Percentiles rank a stretch among this genome's conserved stretches.
phyloP scores from a whole-genome alignment of 2,797 vertebrate genomes.

The Sebastes iracundus region DNA sequence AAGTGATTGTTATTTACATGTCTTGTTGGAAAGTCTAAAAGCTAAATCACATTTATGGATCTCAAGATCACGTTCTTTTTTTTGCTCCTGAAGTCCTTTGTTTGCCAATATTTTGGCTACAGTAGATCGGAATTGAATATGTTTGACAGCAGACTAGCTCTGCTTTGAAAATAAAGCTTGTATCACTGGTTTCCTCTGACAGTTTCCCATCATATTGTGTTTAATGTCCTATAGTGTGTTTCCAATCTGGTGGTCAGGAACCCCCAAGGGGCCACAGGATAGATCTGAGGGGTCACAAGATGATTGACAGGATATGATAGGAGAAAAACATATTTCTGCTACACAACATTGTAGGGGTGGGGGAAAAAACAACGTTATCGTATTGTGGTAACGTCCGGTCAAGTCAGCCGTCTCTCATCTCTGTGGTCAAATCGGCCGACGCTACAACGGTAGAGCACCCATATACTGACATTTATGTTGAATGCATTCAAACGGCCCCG shows the following conservation, averaged over 20 bases:
- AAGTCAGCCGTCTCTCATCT: no score
- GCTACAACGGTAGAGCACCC: no score
- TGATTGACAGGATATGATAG: not conserved
- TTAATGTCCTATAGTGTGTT: not conserved
- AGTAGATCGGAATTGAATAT: not conserved
- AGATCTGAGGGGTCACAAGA: not conserved
- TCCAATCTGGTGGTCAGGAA: not conserved
- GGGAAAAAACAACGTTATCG: no score
- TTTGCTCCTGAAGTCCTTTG: not conserved
- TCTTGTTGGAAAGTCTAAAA: slow-evolving; percentile 25
- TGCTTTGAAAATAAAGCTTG: not conserved
- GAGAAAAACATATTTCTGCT: not conserved
- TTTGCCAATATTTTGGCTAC: not conserved
- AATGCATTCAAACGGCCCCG: no score
- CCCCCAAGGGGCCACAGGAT: not conserved
- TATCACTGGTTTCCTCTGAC: not conserved
- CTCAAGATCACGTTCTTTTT: not conserved
- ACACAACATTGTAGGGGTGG: no score
- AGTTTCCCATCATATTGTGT: not conserved
- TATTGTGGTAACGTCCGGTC: no score
- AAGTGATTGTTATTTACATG: not conserved
- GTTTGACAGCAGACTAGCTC: not conserved
- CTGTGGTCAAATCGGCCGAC: no score
- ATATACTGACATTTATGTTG: no score
- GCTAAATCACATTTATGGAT: not conserved